phyloP scores from a whole-genome alignment of 1,140 invertebrate genomes.

The Drosophila rufa region DNA sequence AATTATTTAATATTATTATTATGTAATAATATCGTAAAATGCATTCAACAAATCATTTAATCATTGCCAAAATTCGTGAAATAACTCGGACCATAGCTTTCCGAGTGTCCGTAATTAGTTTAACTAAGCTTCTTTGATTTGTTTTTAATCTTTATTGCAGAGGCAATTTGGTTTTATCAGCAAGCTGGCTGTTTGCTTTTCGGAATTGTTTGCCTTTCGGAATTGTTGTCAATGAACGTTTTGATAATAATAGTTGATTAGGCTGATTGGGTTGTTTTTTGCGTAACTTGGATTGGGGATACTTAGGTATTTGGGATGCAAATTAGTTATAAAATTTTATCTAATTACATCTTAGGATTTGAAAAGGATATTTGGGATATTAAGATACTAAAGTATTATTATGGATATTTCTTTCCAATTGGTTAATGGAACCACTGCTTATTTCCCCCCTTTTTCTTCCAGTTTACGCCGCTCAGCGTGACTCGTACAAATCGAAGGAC shows the following conservation, averaged over 20 bases:
- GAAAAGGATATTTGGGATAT: not conserved
- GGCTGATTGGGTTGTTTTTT: not conserved
- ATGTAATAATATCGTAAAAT: not conserved
- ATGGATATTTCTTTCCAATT: no score
- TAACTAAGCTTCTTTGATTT: conserved; percentile 15
- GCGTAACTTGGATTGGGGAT: no score
- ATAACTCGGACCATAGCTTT: not conserved
- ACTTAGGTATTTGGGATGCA: not conserved
- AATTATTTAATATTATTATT: not conserved
- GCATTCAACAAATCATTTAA: not conserved
- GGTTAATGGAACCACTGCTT: not conserved
- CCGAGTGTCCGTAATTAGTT: not conserved
- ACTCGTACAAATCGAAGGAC: conserved; percentile 79
- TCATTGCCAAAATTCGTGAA: conserved; percentile 13
- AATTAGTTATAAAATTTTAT: not conserved
- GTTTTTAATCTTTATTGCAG: conserved; percentile 15
- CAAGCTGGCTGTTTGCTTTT: not conserved
- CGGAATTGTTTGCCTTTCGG: not conserved
- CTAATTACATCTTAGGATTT: not conserved
- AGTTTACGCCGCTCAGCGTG: conserved; percentile 78
- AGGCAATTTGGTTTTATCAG: not conserved
- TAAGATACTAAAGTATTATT: no score
- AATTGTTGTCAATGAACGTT: conserved; percentile 2
- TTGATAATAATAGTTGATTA: not conserved
- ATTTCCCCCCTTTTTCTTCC: conserved; percentile 10